Base-by-base conservation (phyloP, 2,888 invertebrate genomes). In the Drosophila setosimentum region DNA sequence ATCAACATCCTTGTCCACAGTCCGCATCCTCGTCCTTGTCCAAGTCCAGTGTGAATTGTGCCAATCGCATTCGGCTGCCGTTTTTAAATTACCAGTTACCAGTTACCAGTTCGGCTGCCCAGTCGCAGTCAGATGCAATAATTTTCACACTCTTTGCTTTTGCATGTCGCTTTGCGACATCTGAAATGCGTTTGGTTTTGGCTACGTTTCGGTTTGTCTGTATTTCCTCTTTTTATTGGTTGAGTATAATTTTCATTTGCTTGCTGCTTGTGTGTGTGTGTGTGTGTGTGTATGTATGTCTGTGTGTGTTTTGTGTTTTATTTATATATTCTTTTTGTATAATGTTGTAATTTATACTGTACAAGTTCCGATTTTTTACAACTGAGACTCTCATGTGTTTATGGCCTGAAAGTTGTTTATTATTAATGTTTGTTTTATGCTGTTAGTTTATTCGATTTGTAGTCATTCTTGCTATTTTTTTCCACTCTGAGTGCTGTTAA, bases 341-440 rank as follows among this genome's bases (percentile, higher is more conserved):
- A 60, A 63, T 62, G 59, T 29, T 75, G 74, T 79, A 81, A 84
- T 89, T 85, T 78, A 85, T 85, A 62, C 59, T 76, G 64, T 78
- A 69, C 73, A 76, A 70, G 68, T 55, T 42, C 29, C 3, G 2
- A n/a, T 55, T 63, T 59, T 60, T 60, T 66, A 53, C 49, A 61
- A 50, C 58, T 58, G 72, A 76, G 82, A 67, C 70, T 78, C 88
- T 85, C 90, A 84, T 86, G 84, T 89, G 90, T 89, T 86, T 89
- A 89, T 86, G 86, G 88, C 82, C 87, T 87, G 86, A 89, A 89
- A 86, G 90, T 87, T 87, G 86, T 85, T 85, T 85, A 89, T 89
- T 89, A 87, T 84, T 87, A 84, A 84, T 89, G 88, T 84, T 87
- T 84, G 78, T 85, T 76, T 79, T 84, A 79, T 83, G 79, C 70